Evolutionary conservation across 2,113 vertebrate species (phyloP).

Genomic region (Callopanchax toddi): DNA sequence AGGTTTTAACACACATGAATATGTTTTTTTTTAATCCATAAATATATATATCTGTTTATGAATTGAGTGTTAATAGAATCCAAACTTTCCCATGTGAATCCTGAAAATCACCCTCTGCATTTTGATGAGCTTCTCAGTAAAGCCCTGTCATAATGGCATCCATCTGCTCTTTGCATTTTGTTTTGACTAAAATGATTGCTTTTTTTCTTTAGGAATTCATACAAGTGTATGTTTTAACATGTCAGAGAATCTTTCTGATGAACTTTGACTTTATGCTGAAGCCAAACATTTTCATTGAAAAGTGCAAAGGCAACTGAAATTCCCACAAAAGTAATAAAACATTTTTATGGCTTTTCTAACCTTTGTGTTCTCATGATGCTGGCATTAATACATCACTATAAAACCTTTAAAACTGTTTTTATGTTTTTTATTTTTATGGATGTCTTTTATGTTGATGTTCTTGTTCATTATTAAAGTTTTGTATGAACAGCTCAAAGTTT

Average conservation of each 20-base stretch:
- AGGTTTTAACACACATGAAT: too few species aligned
- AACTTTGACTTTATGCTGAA: not conserved
- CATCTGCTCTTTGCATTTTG: not conserved
- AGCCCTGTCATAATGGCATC: not conserved
- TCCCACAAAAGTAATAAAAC: slow-evolving; percentile 34
- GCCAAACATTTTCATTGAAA: not conserved
- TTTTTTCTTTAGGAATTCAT: too few species aligned
- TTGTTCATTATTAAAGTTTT: slow-evolving; percentile 9
- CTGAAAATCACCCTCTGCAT: not conserved
- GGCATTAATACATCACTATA: not conserved
- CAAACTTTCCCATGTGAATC: not conserved
- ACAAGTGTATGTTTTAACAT: not conserved
- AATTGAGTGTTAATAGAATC: not conserved
- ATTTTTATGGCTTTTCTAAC: slow-evolving; percentile 27
- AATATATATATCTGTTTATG: too few species aligned
- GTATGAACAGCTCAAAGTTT: not conserved
- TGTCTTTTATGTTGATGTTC: slow-evolving; percentile 2
- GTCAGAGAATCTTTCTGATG: not conserved
- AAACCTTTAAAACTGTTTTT: slow-evolving; percentile 18
- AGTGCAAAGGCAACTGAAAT: slow-evolving; percentile 4
- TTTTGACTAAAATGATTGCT: not conserved
- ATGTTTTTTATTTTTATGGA: slow-evolving; percentile 12
- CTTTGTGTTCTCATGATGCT: slow-evolving; percentile 14
- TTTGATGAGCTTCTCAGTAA: slow-evolving; percentile 8
- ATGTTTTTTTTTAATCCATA: too few species aligned